Evolutionary conservation across 2,113 vertebrate species (phyloP).

Genomic region (Mus spicilegus): DNA sequence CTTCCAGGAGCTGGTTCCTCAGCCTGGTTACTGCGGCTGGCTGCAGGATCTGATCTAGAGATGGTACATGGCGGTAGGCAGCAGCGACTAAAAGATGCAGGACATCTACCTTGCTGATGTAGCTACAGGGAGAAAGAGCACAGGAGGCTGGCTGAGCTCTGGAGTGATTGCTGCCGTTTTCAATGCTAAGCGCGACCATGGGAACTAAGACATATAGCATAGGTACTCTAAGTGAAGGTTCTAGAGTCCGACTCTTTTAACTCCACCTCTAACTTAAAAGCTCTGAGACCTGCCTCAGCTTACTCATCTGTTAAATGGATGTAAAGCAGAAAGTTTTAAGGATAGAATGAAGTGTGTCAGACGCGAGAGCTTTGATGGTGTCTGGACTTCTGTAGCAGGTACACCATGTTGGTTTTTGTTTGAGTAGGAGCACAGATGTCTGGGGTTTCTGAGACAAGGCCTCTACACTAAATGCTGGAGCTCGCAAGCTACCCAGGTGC

Average conservation of each 20-base stretch:
- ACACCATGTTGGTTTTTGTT: not conserved
- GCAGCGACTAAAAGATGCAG: slow-evolving; percentile 95
- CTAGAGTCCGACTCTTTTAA: not conserved
- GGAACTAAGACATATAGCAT: not conserved
- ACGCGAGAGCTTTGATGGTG: not conserved
- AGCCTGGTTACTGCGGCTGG: slow-evolving; percentile 93
- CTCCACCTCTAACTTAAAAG: not conserved
- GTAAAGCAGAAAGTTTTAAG: not conserved
- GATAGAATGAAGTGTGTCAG: slow-evolving; percentile 26
- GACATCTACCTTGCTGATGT: slow-evolving; percentile 98
- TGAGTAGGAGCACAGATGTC: not conserved
- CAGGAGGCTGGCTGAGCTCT: not conserved
- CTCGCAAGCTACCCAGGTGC: not conserved
- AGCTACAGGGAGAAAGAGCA: slow-evolving; percentile 86
- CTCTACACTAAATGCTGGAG: not conserved
- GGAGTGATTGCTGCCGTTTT: not conserved
- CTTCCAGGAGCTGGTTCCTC: slow-evolving; percentile 95
- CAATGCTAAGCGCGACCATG: not conserved
- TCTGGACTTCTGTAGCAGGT: not conserved
- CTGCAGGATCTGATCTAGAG: slow-evolving; percentile 95
- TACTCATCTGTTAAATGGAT: not conserved
- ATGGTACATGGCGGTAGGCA: slow-evolving; percentile 95
- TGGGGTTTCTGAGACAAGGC: not conserved
- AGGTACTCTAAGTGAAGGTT: not conserved
- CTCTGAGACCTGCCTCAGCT: not conserved